These are phyloP conservation scores for Arctia plantaginis DNA, from an alignment of 2,888 invertebrate species.

Conservation along the genomic window DNA sequence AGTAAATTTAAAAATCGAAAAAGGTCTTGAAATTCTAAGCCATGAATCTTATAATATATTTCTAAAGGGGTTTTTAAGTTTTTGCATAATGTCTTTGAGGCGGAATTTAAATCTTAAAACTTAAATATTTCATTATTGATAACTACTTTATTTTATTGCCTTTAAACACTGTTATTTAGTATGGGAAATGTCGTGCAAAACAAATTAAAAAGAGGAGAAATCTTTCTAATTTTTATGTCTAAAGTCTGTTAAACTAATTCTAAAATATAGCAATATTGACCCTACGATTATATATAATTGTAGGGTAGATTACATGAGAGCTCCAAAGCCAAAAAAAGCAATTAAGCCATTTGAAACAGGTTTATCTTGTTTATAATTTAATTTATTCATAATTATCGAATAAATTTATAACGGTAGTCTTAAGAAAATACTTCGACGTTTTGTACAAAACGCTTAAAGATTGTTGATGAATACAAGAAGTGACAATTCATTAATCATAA, in stretches of 20 bases:
- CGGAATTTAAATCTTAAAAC: neutral
- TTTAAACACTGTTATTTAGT: neutral
- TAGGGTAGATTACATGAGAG: no score
- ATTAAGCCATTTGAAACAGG: no score
- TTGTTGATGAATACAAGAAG: slow-evolving; percentile 12
- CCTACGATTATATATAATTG: no score
- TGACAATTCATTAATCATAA: slow-evolving; percentile 20
- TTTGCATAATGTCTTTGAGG: neutral
- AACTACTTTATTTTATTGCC: neutral
- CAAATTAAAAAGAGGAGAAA: no score
- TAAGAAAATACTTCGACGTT: neutral
- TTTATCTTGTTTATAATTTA: no score
- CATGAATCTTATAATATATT: neutral
- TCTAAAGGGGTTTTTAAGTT: neutral
- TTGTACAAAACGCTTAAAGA: neutral
- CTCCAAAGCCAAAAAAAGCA: no score
- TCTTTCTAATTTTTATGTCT: neutral
- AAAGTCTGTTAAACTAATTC: no score
- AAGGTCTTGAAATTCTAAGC: neutral
- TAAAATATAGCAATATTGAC: no score
- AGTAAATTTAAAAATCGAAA: slow-evolving; percentile 26
- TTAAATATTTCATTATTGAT: neutral
- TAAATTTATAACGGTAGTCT: neutral
- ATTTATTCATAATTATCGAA: neutral
- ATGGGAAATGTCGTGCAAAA: neutral